These are phyloP conservation scores for Sesia bembeciformis DNA, from an alignment of 2,888 invertebrate species.

Conservation along the genomic window DNA sequence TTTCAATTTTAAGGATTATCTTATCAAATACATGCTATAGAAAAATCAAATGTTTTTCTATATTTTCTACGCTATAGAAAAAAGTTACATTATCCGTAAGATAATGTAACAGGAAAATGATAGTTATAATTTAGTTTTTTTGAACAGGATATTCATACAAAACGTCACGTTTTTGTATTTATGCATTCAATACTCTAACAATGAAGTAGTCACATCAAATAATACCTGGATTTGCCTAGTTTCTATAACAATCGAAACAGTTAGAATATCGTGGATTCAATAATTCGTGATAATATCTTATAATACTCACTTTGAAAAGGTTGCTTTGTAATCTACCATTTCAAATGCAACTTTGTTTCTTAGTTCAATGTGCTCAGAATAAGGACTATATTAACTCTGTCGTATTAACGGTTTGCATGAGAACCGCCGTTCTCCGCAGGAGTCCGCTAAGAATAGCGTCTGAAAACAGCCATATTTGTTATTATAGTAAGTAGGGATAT, in stretches of 20 bases:
- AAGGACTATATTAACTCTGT: neutral
- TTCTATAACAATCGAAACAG: conserved; percentile 29
- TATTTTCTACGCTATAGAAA: too few relatives aligned
- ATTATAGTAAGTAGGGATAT: too few relatives aligned
- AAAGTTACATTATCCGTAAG: too few relatives aligned
- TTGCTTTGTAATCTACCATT: neutral
- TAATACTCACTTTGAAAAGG: neutral
- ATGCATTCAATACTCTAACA: too few relatives aligned
- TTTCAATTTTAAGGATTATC: too few relatives aligned
- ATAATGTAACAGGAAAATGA: too few relatives aligned
- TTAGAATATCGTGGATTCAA: conserved; percentile 32
- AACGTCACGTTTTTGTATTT: too few relatives aligned
- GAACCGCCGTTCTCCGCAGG: neutral
- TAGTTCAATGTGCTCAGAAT: neutral
- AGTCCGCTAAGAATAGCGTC: neutral
- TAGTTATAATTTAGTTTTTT: too few relatives aligned
- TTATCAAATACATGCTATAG: too few relatives aligned
- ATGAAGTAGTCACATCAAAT: too few relatives aligned
- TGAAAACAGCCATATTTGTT: neutral
- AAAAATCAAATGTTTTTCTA: too few relatives aligned
- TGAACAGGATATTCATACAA: too few relatives aligned
- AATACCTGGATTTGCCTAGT: conserved; percentile 1
- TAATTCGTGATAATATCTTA: conserved; percentile 36
- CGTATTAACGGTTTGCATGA: neutral
- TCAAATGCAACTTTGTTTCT: neutral